Percentiles rank a stretch among this genome's conserved stretches.
These are phyloP conservation scores for Yasuhikotakia modesta DNA, from an alignment of 2,797 vertebrate species.

Conservation along the genomic window DNA sequence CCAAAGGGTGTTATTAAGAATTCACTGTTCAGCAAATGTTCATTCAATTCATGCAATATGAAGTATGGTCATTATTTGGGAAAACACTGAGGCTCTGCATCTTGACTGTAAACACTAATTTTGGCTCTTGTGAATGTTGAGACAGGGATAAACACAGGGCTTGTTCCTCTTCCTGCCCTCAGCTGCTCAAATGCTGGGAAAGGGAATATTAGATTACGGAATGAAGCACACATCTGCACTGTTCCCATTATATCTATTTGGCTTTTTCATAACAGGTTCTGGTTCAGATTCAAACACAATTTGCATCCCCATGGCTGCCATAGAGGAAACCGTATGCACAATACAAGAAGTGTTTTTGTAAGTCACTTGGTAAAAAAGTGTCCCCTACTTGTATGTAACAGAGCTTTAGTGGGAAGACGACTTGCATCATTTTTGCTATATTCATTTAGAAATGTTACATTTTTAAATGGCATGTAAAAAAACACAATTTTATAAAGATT, in stretches of 20 bases:
- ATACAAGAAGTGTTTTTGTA: background rate
- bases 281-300: background rate
- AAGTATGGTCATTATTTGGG: slow-evolving; percentile 40
- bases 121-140: slow-evolving; percentile 18
- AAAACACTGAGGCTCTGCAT: slow-evolving; percentile 22
- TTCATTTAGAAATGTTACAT: background rate
- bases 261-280: slow-evolving; percentile 24
- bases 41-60: slow-evolving; percentile 32
- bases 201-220: background rate
- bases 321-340: background rate
- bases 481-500: background rate
- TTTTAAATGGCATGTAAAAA: background rate
- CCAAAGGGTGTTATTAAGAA: slow-evolving; percentile 46
- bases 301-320: background rate
- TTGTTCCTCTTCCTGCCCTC: slow-evolving; percentile 3
- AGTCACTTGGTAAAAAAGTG: background rate
- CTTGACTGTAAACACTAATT: slow-evolving; percentile 40
- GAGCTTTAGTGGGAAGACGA: background rate
- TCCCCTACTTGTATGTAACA: background rate
- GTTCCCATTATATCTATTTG: slow-evolving; percentile 1
- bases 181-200: background rate
- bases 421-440: background rate
- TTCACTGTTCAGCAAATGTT: slow-evolving; percentile 37
- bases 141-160: slow-evolving; percentile 30
- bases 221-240: background rate